Conservation (phyloP, 2,888 invertebrate genomes). For the Drosophila sordidapex region DNA sequence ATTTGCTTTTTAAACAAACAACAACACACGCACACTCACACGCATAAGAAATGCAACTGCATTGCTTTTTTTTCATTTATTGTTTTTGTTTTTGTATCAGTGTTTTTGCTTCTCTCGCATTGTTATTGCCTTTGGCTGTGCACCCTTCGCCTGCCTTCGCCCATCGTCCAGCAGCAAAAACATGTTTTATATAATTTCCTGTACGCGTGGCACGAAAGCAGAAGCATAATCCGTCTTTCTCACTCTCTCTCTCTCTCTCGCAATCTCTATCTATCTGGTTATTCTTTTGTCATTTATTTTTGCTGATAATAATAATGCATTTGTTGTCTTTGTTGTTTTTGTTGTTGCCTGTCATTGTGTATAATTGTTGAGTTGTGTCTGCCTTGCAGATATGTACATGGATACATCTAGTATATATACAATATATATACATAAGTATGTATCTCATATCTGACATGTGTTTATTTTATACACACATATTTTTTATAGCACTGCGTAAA, state of each 20-base stretch:
- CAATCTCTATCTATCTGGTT: constrained; percentile 21
- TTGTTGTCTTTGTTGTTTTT: constrained; percentile 48
- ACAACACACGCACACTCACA: constrained; percentile 37
- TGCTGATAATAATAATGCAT: constrained; percentile 77
- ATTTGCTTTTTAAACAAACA: constrained; percentile 71
- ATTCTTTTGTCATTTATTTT: constrained; percentile 71
- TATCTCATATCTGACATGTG: constrained; percentile 32
- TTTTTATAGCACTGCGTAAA: constrained; percentile 14
- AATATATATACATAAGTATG: constrained; percentile 13
- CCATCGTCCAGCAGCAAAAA: constrained; percentile 38
- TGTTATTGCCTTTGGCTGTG: constrained; percentile 57
- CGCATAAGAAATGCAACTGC: constrained; percentile 58
- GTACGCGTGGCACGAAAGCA: constrained; percentile 78
- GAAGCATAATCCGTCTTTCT: constrained; percentile 57
- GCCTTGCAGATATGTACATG: constrained; percentile 43
- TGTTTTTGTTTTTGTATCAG: constrained; percentile 3
- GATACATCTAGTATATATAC: constrained; percentile 21
- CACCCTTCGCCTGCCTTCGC: not conserved
- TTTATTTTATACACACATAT: constrained; percentile 7
- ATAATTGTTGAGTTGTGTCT: constrained; percentile 64
- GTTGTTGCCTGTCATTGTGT: constrained; percentile 57
- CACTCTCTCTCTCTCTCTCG: constrained; percentile 8
- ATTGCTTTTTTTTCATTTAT: constrained; percentile 24
- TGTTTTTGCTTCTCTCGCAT: constrained; percentile 39
- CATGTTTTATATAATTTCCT: constrained; percentile 81